A percentile compares a stretch with the other conserved stretches of the same genome.
Conservation (phyloP, 2,113 vertebrate genomes). For the Syngnathoides biaculeatus region DNA sequence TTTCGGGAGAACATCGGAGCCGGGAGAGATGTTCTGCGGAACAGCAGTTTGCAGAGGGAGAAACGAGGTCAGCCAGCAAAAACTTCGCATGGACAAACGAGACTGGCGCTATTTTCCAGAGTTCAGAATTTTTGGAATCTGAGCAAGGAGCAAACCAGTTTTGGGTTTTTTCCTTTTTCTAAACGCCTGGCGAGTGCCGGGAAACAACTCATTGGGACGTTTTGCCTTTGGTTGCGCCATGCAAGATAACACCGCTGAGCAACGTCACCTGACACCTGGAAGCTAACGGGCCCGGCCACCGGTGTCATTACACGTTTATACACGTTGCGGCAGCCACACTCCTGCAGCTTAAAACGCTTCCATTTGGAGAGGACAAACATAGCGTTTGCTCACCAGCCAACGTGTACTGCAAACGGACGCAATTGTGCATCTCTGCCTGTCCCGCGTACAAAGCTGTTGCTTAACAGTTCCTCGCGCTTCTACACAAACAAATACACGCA, state of each 20-base stretch:
- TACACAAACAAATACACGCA: no score
- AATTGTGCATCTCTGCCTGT: background rate
- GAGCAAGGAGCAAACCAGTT: background rate
- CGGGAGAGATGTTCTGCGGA: conserved; percentile 83
- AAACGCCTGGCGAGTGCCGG: background rate
- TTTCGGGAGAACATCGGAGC: conserved; percentile 97
- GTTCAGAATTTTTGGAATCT: background rate
- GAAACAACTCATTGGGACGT: conserved; percentile 8
- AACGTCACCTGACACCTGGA: conserved; percentile 48
- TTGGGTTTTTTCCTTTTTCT: no score
- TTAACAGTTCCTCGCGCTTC: conserved; percentile 36
- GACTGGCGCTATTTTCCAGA: background rate
- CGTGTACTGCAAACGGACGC: background rate
- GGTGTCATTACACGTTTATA: conserved; percentile 34
- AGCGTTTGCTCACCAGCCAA: background rate
- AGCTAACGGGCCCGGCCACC: conserved; percentile 36
- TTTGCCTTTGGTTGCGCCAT: conserved; percentile 1
- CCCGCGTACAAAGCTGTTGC: background rate
- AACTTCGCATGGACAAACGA: no score
- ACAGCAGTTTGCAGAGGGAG: conserved; percentile 1
- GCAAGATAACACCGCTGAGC: conserved; percentile 17
- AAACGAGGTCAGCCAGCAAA: conserved; percentile 4
- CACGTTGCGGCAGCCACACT: background rate
- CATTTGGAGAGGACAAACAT: background rate
- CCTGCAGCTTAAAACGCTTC: background rate